Evolutionary conservation across 2,113 vertebrate species (phyloP).

Genomic region (Phodopus roborovskii): DNA sequence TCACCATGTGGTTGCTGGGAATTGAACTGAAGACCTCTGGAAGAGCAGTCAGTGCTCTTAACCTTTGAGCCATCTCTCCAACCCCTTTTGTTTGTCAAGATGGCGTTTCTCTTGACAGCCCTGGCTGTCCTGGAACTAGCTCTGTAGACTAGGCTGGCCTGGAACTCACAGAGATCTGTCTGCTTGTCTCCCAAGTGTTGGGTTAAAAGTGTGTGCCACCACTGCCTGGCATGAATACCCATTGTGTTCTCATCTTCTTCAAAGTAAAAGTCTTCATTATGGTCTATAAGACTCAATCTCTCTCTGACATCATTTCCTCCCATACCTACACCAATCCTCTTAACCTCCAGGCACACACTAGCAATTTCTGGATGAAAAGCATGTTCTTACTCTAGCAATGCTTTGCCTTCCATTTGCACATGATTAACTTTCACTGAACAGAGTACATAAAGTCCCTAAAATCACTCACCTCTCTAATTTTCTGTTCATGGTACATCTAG

Average conservation of each 20-base stretch:
- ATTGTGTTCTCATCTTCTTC: neutral
- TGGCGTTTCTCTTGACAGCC: too few species aligned
- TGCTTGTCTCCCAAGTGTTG: too few species aligned
- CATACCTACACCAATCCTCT: neutral
- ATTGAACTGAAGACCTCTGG: too few species aligned
- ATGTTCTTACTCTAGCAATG: neutral
- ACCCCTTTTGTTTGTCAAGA: too few species aligned
- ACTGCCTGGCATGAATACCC: neutral
- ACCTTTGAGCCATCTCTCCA: too few species aligned
- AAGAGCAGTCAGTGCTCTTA: too few species aligned
- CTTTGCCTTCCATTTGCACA: neutral
- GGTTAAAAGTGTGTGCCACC: too few species aligned
- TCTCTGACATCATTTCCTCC: neutral
- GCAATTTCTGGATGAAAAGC: neutral
- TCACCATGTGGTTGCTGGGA: too few species aligned
- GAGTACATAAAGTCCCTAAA: neutral
- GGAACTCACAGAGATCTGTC: too few species aligned
- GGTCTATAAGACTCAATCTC: neutral
- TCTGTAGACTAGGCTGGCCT: too few species aligned
- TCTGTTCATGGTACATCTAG: neutral
- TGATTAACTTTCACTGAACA: neutral
- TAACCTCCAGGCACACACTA: neutral
- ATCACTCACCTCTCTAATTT: neutral
- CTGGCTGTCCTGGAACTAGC: too few species aligned
- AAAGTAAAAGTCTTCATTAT: conserved; percentile 1